Conservation (phyloP, 2,888 invertebrate species). For the Smittia aterrima region DNA sequence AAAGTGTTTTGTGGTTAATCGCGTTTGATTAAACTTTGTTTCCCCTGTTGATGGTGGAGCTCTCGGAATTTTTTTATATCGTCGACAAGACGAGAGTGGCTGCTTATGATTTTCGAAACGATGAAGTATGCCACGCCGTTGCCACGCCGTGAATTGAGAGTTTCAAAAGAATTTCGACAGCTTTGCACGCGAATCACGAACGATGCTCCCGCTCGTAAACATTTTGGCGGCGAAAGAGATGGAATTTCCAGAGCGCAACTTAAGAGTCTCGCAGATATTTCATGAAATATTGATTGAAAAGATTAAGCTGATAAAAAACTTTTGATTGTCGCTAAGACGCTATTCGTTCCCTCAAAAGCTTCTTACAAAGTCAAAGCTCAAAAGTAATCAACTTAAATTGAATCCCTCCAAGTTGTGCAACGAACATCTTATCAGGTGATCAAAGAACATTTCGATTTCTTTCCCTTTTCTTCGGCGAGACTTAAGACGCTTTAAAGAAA, state of each 20-base stretch:
- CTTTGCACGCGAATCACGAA: neutral
- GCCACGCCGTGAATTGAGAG: neutral
- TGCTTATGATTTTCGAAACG: neutral
- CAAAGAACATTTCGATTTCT: neutral
- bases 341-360: neutral
- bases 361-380: neutral
- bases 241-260: neutral
- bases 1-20: neutral
- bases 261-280: neutral
- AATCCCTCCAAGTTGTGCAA: neutral
- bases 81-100: neutral
- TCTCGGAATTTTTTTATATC: neutral
- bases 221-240: neutral
- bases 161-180: neutral
- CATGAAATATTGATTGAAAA: conserved; percentile 1
- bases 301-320: neutral
- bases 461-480: neutral
- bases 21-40: neutral
- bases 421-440: neutral
- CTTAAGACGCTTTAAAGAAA: neutral
- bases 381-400: neutral
- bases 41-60: neutral
- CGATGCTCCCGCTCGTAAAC: neutral
- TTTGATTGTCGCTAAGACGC: neutral
- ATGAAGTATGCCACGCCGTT: neutral